Evolutionary conservation across 2,797 vertebrate genomes (phyloP).

Genomic region (Fistularia tabacaria): DNA sequence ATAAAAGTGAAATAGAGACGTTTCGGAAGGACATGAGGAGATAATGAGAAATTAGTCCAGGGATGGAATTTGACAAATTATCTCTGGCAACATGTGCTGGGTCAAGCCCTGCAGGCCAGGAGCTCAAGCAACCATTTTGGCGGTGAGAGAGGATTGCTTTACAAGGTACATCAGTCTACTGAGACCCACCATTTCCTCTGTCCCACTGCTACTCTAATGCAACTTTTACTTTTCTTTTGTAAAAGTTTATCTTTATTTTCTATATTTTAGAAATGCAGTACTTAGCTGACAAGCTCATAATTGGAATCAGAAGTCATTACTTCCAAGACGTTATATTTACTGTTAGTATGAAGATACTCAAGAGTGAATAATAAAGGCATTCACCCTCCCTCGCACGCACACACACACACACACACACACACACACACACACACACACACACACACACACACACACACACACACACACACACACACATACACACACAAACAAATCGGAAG

Average conservation of each 20-base stretch:
- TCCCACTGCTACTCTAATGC: conserved; percentile 74
- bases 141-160: conserved; percentile 73
- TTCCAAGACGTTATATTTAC: conserved; percentile 84
- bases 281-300: conserved; percentile 69
- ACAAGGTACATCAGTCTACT: conserved; percentile 79
- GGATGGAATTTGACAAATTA: conserved; percentile 63
- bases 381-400: conserved; percentile 2
- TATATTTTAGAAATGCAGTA: conserved; percentile 77
- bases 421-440: not conserved
- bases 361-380: conserved; percentile 65
- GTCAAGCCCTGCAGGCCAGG: conserved; percentile 59
- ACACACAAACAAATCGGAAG: no score
- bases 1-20: not conserved
- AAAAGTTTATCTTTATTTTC: conserved; percentile 79
- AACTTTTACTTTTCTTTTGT: conserved; percentile 72
- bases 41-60: conserved; percentile 3
- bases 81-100: conserved; percentile 56
- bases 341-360: conserved; percentile 54
- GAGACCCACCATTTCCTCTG: conserved; percentile 84
- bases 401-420: conserved; percentile 16
- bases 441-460: no score
- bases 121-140: conserved; percentile 65
- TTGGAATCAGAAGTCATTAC: conserved; percentile 79
- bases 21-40: not conserved
- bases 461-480: not conserved